Evolutionary conservation across 1,140 invertebrate species (phyloP).

Genomic region (Druon quercuslanigerum): DNA sequence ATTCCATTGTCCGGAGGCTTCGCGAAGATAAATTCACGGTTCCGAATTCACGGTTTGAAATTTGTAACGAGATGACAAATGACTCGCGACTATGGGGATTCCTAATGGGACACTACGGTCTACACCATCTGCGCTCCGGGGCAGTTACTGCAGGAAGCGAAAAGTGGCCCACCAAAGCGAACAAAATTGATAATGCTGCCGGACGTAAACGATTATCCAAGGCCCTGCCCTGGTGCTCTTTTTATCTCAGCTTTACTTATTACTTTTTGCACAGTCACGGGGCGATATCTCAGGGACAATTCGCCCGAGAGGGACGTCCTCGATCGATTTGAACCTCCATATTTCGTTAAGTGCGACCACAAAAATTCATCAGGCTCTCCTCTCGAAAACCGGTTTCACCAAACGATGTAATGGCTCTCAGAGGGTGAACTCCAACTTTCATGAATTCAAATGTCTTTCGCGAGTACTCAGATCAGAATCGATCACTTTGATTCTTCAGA

Average conservation of each 20-base stretch:
- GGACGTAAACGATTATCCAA: slow-evolving; percentile 63
- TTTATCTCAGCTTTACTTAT: slow-evolving; percentile 41
- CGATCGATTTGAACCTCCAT: slow-evolving; percentile 57
- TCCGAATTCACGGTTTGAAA: slow-evolving; percentile 16
- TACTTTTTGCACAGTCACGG: slow-evolving; percentile 46
- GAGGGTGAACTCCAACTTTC: slow-evolving; percentile 56
- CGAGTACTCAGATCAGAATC: slow-evolving; percentile 35
- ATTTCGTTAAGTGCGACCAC: slow-evolving; percentile 56
- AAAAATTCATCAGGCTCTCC: slow-evolving; percentile 49
- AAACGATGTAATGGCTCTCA: slow-evolving; percentile 60
- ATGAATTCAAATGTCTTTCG: slow-evolving; percentile 52
- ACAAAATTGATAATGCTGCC: slow-evolving; percentile 65
- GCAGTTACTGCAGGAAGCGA: slow-evolving; percentile 48
- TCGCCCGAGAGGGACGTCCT: slow-evolving; percentile 47
- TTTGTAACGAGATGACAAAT: slow-evolving; percentile 56
- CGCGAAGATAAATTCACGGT: slow-evolving; percentile 2
- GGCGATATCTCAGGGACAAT: slow-evolving; percentile 42
- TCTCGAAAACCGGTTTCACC: slow-evolving; percentile 54
- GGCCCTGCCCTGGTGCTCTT: slow-evolving; percentile 36
- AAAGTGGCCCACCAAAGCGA: slow-evolving; percentile 56
- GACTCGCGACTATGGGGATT: slow-evolving; percentile 52
- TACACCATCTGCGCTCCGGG: slow-evolving; percentile 53
- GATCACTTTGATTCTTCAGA: slow-evolving; percentile 2
- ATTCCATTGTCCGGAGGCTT: background rate
- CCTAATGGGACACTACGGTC: slow-evolving; percentile 47